phyloP scores from a whole-genome alignment of 1,140 invertebrate species.

The Drosophila pectinifera region DNA sequence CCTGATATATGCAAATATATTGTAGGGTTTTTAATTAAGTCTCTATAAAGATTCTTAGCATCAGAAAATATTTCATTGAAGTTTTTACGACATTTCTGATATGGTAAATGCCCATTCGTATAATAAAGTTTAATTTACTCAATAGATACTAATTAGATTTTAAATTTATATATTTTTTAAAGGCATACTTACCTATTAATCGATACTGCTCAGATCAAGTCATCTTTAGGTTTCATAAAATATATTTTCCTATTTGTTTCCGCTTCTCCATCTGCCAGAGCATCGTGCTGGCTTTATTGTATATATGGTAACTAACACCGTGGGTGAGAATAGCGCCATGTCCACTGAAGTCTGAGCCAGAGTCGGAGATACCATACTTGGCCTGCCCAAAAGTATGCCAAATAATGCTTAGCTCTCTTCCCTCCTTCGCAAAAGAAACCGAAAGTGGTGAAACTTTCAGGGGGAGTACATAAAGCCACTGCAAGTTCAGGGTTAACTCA shows the following conservation, averaged over 20 bases:
- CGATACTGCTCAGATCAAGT: too few species aligned
- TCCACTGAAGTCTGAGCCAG: background rate
- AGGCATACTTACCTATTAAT: background rate
- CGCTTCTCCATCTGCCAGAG: background rate
- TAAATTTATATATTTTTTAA: background rate
- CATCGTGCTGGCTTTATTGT: background rate
- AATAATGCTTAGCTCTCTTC: background rate
- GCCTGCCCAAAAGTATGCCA: conserved; percentile 15
- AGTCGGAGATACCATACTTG: background rate
- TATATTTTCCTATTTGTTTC: background rate
- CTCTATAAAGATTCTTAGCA: background rate
- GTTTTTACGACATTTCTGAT: background rate
- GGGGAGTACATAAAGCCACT: too few species aligned
- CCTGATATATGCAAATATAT: background rate
- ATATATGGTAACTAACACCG: conserved; percentile 4
- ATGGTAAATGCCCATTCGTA: background rate
- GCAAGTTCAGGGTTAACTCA: conserved; percentile 32
- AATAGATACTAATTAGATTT: too few species aligned
- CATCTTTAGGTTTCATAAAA: background rate
- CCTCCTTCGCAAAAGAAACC: conserved; percentile 14
- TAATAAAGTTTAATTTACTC: too few species aligned
- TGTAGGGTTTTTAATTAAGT: background rate
- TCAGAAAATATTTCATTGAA: too few species aligned
- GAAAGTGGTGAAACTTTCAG: conserved; percentile 31
- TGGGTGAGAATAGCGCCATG: background rate